A percentile compares a stretch with the other conserved stretches of the same genome.
phyloP scores from a whole-genome alignment of 2,797 vertebrate species.

The Smutsia temminckii region DNA sequence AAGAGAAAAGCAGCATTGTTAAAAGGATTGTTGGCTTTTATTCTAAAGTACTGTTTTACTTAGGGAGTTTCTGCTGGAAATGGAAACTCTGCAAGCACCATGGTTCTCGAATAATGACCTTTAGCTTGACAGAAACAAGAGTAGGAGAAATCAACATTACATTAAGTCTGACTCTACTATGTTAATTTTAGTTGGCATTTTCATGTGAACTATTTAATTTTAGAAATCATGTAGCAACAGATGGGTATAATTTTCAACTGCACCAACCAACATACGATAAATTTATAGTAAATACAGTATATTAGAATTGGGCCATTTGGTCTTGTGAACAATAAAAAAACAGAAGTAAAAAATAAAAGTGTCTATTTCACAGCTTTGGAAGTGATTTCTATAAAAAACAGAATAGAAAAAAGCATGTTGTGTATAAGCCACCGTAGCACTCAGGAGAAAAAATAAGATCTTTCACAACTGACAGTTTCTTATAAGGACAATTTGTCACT shows the following conservation, averaged over 20 bases:
- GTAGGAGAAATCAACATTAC: constrained; percentile 13
- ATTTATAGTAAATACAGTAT: constrained; percentile 46
- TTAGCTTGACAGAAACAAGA: constrained; percentile 1
- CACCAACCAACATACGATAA: constrained; percentile 54
- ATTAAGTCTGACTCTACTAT: neutral
- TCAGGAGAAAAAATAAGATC: constrained; percentile 32
- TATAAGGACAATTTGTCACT: constrained; percentile 24
- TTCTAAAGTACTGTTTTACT: constrained; percentile 26
- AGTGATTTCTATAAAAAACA: constrained; percentile 54
- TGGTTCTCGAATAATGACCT: constrained; percentile 41
- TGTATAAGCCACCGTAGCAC: neutral
- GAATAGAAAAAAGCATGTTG: neutral
- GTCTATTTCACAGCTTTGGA: constrained; percentile 3
- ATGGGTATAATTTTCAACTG: constrained; percentile 54
- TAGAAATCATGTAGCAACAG: constrained; percentile 33
- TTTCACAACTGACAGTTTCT: constrained; percentile 55
- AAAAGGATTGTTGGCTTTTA: constrained; percentile 35
- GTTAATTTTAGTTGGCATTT: constrained; percentile 58
- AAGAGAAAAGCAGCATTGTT: constrained; percentile 39
- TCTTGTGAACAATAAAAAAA: constrained; percentile 53
- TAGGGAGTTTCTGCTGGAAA: constrained; percentile 56
- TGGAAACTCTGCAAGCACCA: constrained; percentile 17
- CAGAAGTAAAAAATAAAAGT: constrained; percentile 40
- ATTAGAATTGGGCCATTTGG: constrained; percentile 32
- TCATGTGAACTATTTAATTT: constrained; percentile 55